Conservation (phyloP, 2,113 vertebrate genomes). For the Aphyosemion australe region DNA sequence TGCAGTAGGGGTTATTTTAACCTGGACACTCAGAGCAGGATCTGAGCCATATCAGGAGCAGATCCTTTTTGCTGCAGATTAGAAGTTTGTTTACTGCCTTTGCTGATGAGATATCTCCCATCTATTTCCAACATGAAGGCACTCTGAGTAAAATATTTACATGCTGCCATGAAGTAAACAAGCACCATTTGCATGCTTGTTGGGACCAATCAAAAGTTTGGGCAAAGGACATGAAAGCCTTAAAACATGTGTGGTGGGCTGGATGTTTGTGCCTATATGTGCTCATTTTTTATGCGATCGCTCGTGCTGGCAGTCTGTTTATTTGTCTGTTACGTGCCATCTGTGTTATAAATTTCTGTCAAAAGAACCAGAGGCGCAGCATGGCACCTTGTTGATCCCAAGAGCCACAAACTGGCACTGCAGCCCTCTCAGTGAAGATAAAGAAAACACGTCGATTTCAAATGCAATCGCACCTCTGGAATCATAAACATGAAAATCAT, state of each 20-base stretch:
- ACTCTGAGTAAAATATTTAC: conserved; percentile 75
- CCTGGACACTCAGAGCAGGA: too few species aligned
- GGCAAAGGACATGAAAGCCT: conserved; percentile 68
- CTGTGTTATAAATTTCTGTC: conserved; percentile 29
- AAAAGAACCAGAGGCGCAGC: conserved; percentile 13
- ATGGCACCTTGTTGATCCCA: conserved; percentile 20
- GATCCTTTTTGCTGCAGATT: conserved; percentile 23
- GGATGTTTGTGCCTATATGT: conserved; percentile 19
- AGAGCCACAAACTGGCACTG: conserved; percentile 10
- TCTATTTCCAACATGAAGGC: conserved; percentile 58
- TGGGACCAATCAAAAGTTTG: conserved; percentile 70
- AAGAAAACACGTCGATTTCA: conserved; percentile 40
- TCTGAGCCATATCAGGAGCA: conserved; percentile 4
- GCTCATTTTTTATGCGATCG: conserved; percentile 6
- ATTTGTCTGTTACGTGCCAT: neutral
- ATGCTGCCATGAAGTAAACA: conserved; percentile 71
- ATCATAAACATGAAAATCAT: conserved; percentile 45
- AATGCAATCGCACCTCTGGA: conserved; percentile 39
- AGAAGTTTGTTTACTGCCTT: conserved; percentile 55
- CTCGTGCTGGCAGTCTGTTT: conserved; percentile 1
- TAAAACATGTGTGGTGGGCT: conserved; percentile 22
- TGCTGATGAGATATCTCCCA: conserved; percentile 51
- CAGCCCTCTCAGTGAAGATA: conserved; percentile 32
- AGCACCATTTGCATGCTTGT: conserved; percentile 60
- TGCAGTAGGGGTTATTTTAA: too few species aligned